Evolutionary conservation across 1,140 invertebrate genomes (phyloP).

Genomic region (Diploscapter pachys): DNA sequence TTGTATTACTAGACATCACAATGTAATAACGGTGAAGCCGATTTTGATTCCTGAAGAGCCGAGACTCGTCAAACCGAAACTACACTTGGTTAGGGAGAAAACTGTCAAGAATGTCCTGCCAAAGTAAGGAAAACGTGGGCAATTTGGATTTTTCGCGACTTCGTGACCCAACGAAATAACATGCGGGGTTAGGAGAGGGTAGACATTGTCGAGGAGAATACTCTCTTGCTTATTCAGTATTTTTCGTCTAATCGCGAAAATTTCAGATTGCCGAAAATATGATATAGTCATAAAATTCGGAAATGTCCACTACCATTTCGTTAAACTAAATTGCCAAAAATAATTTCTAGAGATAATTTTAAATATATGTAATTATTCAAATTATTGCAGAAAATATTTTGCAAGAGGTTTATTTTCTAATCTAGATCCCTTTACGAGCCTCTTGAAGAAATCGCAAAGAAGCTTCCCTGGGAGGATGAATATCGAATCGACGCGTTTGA

Average conservation of each 20-base stretch:
- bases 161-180: not conserved
- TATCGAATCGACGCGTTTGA: conserved; percentile 47
- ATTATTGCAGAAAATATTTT: too few species aligned
- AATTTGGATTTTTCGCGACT: not conserved
- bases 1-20: conserved; percentile 40
- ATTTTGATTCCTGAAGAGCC: conserved; percentile 59
- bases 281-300: too few species aligned
- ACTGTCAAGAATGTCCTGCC: conserved; percentile 54
- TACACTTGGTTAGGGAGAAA: conserved; percentile 52
- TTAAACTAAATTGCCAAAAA: too few species aligned
- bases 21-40: conserved; percentile 52
- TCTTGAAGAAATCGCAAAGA: conserved; percentile 45
- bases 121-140: conserved; percentile 38
- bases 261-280: too few species aligned
- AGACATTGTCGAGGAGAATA: not conserved
- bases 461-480: conserved; percentile 44
- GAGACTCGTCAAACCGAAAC: conserved; percentile 49
- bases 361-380: too few species aligned
- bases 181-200: conserved; percentile 10
- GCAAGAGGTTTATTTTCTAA: not conserved
- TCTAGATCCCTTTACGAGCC: conserved; percentile 47
- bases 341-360: too few species aligned
- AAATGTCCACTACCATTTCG: too few species aligned
- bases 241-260: conserved; percentile 8
- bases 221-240: not conserved